These are phyloP conservation scores for Zele albiditarsus DNA, from an alignment of 2,888 invertebrate genomes.

Conservation along the genomic window DNA sequence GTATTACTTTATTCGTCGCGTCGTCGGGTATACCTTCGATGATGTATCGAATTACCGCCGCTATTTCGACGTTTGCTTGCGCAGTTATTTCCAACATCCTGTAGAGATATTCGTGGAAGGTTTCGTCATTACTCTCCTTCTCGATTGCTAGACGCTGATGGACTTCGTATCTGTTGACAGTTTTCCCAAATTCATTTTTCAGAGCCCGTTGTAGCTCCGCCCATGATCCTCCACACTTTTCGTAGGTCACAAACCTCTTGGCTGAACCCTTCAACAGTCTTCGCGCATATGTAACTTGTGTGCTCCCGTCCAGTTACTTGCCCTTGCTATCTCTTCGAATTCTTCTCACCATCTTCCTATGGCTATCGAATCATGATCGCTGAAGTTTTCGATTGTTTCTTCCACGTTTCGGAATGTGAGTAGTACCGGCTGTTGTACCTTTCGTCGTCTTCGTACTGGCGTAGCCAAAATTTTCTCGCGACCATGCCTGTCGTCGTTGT, in stretches of 20 bases:
- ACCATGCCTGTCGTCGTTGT: too few species aligned
- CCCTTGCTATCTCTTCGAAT: conserved; percentile 46
- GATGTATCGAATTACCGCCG: not conserved
- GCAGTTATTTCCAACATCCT: not conserved
- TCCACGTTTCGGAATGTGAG: conserved; percentile 46
- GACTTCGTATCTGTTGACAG: too few species aligned
- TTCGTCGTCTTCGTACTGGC: too few species aligned
- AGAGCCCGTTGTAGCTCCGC: too few species aligned
- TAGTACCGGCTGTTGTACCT: not conserved
- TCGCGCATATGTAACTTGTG: conserved; percentile 48
- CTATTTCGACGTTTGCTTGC: not conserved
- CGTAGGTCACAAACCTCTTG: conserved; percentile 28
- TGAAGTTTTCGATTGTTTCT: conserved; percentile 40
- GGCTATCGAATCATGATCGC: conserved; percentile 38
- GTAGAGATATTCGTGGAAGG: not conserved
- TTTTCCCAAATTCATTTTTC: too few species aligned
- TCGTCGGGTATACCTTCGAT: conserved; percentile 3
- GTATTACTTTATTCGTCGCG: not conserved
- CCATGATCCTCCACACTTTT: not conserved
- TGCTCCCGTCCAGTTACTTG: conserved; percentile 43
- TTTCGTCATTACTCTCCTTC: too few species aligned
- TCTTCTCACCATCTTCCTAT: conserved; percentile 47
- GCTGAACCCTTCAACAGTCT: conserved; percentile 46
- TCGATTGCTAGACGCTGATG: too few species aligned
- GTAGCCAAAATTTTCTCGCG: too few species aligned